A percentile compares a stretch with the other conserved stretches of the same genome.
Conservation (phyloP, 92 coral and sea anemone genomes). For the Isaurus tuberculatus region DNA sequence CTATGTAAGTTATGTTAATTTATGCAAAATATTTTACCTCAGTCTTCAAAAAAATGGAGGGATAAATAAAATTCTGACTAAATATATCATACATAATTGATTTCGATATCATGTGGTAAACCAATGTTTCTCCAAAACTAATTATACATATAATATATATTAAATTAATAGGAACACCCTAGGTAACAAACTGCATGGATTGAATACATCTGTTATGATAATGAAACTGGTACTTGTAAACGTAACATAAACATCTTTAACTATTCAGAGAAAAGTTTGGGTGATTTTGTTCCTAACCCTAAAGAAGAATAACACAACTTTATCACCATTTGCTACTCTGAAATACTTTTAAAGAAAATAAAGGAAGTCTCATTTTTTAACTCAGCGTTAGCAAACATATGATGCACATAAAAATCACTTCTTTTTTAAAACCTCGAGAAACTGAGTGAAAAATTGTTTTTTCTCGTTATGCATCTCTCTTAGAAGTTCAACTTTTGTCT, state of each 20-base stretch:
- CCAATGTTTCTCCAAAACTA: neutral
- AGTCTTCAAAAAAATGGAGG: too few relatives aligned
- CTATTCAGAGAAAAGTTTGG: neutral
- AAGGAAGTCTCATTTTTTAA: neutral
- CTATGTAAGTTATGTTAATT: too few relatives aligned
- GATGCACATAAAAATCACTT: neutral
- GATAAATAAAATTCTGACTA: too few relatives aligned
- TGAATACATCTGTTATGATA: neutral
- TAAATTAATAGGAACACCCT: slow-evolving; percentile 1
- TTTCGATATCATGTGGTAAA: neutral
- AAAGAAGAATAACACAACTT: neutral
- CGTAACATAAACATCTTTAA: neutral
- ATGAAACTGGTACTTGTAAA: neutral
- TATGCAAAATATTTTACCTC: too few relatives aligned
- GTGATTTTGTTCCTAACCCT: neutral
- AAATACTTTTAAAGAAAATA: neutral
- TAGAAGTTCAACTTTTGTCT: slow-evolving; percentile 45
- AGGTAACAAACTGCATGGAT: slow-evolving; percentile 3
- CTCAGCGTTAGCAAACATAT: neutral
- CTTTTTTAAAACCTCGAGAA: slow-evolving; percentile 55
- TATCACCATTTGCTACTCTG: neutral
- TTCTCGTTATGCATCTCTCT: slow-evolving; percentile 60
- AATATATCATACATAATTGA: neutral
- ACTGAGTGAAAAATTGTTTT: slow-evolving; percentile 43
- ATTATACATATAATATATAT: neutral